These are phyloP conservation scores for Rallus crepitans DNA, from an alignment of 2,797 vertebrate genomes.

Conservation along the genomic window DNA sequence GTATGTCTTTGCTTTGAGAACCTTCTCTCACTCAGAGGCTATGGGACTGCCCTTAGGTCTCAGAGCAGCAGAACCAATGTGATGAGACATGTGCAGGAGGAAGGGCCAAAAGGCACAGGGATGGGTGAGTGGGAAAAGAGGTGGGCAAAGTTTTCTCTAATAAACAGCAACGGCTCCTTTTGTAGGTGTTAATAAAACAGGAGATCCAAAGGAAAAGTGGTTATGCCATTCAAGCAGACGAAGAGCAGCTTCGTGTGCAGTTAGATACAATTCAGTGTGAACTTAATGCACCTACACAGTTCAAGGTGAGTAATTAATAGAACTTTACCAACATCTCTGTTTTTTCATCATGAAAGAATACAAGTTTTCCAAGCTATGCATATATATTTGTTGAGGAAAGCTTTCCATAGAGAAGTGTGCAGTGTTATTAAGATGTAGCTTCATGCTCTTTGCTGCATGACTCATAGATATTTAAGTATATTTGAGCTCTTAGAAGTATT, in stretches of 20 bases:
- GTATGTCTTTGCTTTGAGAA: neutral
- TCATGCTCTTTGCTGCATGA: neutral
- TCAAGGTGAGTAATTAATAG: conserved; percentile 85
- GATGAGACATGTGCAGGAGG: neutral
- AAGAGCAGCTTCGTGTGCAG: conserved; percentile 97
- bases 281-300: conserved; percentile 96
- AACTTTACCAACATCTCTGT: neutral
- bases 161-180: neutral
- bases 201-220: conserved; percentile 98
- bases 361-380: accelerated
- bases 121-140: neutral
- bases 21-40: neutral
- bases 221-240: conserved; percentile 97
- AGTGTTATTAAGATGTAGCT: neutral
- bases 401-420: neutral
- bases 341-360: neutral
- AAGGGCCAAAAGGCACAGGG: neutral
- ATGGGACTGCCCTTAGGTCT: neutral
- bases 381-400: neutral
- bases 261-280: conserved; percentile 97
- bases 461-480: neutral
- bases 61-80: neutral
- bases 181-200: conserved; percentile 95
- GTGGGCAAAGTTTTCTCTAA: neutral
- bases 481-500: neutral